A percentile compares a stretch with the other conserved stretches of the same genome.
phyloP scores from a whole-genome alignment of 1,140 invertebrate genomes.

The Drusus annulatus region DNA sequence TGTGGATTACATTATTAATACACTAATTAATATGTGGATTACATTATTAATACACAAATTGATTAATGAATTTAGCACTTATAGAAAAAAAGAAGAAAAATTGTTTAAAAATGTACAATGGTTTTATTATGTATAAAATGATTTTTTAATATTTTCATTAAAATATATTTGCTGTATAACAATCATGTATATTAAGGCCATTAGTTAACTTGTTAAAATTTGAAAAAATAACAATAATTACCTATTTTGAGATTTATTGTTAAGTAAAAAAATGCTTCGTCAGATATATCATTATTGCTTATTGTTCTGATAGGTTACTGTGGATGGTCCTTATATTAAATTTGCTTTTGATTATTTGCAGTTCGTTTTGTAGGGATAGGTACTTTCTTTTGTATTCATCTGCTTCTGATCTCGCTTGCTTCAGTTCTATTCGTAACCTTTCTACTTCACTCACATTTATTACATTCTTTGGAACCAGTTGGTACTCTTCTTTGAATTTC shows the following conservation, averaged over 20 bases:
- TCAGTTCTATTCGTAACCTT: slow-evolving; percentile 47
- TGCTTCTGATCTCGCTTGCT: slow-evolving; percentile 38
- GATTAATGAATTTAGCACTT: too few relatives aligned
- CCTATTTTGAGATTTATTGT: not conserved
- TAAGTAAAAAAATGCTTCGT: not conserved
- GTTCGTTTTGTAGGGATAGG: slow-evolving; percentile 36
- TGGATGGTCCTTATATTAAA: slow-evolving; percentile 29
- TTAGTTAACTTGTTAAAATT: slow-evolving; percentile 21
- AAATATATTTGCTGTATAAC: slow-evolving; percentile 15
- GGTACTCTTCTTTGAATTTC: not conserved
- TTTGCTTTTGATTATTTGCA: slow-evolving; percentile 51
- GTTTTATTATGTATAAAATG: slow-evolving; percentile 1
- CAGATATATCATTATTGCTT: not conserved
- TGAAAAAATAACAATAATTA: slow-evolving; percentile 26
- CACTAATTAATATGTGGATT: too few relatives aligned
- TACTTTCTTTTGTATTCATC: slow-evolving; percentile 54
- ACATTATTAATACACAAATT: too few relatives aligned
- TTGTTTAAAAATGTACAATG: slow-evolving; percentile 20
- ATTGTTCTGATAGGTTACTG: not conserved
- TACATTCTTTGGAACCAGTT: not conserved
- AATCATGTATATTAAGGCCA: slow-evolving; percentile 7
- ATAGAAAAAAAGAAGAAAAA: slow-evolving; percentile 1
- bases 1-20: too few relatives aligned
- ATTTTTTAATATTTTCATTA: not conserved
- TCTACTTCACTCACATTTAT: slow-evolving; percentile 33